Evolutionary conservation across 2,888 invertebrate species (phyloP).

Genomic region (Scaptomyza parva): DNA sequence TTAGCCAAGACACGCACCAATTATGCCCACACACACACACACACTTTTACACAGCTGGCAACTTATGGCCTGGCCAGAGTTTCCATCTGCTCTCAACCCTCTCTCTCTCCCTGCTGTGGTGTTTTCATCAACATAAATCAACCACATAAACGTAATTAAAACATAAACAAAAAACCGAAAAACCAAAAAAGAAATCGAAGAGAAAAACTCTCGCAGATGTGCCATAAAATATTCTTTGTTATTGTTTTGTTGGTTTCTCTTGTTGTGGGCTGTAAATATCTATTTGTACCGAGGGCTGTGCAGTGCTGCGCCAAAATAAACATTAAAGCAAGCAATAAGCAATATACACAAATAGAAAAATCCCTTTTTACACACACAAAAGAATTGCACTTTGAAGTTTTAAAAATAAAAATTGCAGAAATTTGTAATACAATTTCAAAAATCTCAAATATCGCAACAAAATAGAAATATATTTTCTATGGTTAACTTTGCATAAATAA

Average conservation of each 20-base stretch:
- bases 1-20: slow-evolving; percentile 36
- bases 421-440: slow-evolving; percentile 1
- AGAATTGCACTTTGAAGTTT: slow-evolving; percentile 32
- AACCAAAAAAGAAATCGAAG: slow-evolving; percentile 16
- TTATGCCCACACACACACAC: slow-evolving; percentile 4
- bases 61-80: slow-evolving; percentile 40
- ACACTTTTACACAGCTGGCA: slow-evolving; percentile 42
- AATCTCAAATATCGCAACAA: background rate
- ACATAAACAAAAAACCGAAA: slow-evolving; percentile 70
- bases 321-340: too few species aligned
- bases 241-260: background rate
- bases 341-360: slow-evolving; percentile 25
- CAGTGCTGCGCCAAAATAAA: slow-evolving; percentile 30
- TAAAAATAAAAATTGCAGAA: slow-evolving; percentile 18
- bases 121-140: slow-evolving; percentile 67
- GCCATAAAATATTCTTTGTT: slow-evolving; percentile 36
- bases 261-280: slow-evolving; percentile 12
- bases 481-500: background rate
- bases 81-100: too few species aligned
- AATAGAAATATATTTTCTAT: background rate
- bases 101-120: background rate
- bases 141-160: slow-evolving; percentile 75
- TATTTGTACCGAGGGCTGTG: slow-evolving; percentile 18
- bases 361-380: slow-evolving; percentile 20
- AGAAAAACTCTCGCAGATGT: slow-evolving; percentile 64